Conservation (phyloP, 2,888 invertebrate species). For the Ecdyonurus torrentis region DNA sequence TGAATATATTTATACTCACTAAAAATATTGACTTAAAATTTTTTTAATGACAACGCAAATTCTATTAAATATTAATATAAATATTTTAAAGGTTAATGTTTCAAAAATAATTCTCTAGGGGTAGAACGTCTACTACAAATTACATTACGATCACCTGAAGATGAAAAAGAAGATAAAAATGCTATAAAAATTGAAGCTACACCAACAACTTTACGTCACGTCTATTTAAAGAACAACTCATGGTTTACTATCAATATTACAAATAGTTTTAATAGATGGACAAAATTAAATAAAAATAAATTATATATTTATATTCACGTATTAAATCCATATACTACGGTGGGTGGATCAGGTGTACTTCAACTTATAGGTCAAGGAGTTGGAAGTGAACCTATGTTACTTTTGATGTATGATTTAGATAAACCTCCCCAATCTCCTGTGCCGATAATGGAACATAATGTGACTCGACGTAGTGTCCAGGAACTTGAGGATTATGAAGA, state of each 20-base stretch:
- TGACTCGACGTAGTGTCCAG: background rate
- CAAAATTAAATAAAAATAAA: background rate
- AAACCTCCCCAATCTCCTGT: background rate
- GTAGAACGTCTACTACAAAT: conserved; percentile 5
- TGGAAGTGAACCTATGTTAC: background rate
- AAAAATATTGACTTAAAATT: too few relatives aligned
- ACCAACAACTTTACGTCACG: background rate
- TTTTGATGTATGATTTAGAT: background rate
- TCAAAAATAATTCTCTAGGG: too few relatives aligned
- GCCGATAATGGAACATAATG: background rate
- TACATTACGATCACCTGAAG: background rate
- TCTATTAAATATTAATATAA: too few relatives aligned
- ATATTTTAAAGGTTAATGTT: too few relatives aligned
- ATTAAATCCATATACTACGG: background rate
- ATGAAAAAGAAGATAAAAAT: background rate
- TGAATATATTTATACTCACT: too few relatives aligned
- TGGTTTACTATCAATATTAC: conserved; percentile 11
- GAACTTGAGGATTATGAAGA: conserved; percentile 12
- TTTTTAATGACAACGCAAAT: too few relatives aligned
- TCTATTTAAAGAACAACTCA: conserved; percentile 1
- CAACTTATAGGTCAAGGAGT: background rate
- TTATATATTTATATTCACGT: background rate
- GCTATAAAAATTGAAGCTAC: background rate
- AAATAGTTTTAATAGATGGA: background rate
- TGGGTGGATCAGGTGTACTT: background rate